Conservation (phyloP, 1,140 invertebrate species). For the Heliothis subflexa region DNA sequence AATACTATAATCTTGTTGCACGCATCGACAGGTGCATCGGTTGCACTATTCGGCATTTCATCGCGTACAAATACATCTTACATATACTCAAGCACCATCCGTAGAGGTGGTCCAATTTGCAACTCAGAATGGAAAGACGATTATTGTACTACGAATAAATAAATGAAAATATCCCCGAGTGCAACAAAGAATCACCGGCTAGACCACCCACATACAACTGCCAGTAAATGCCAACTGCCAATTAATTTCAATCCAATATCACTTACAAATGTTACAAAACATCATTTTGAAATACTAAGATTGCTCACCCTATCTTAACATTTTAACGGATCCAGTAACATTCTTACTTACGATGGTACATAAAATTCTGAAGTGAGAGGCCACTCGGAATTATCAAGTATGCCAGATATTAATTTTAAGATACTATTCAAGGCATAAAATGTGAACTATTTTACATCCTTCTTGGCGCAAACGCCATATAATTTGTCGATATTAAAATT, state of each 20-base stretch:
- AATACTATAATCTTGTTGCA: too few species aligned
- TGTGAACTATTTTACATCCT: constrained; percentile 1
- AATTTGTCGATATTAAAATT: constrained; percentile 33
- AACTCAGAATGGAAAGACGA: constrained; percentile 31
- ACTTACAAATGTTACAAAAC: constrained; percentile 32
- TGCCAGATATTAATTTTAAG: constrained; percentile 38
- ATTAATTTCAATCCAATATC: constrained; percentile 46
- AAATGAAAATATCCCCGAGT: constrained; percentile 10
- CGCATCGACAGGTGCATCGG: not conserved
- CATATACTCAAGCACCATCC: not conserved
- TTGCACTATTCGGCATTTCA: constrained; percentile 1
- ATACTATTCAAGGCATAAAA: constrained; percentile 22
- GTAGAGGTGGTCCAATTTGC: constrained; percentile 31
- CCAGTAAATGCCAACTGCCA: constrained; percentile 39
- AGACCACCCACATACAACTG: constrained; percentile 32
- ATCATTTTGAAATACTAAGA: constrained; percentile 33
- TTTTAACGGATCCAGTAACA: constrained; percentile 12
- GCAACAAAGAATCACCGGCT: constrained; percentile 12
- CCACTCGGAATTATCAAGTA: constrained; percentile 37
- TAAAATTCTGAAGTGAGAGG: constrained; percentile 33
- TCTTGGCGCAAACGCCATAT: constrained; percentile 6
- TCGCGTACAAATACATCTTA: not conserved
- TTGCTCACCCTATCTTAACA: constrained; percentile 17
- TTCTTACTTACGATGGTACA: constrained; percentile 16
- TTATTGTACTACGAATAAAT: constrained; percentile 32